Percentiles rank a stretch among this genome's conserved stretches.
These are phyloP conservation scores for Nesidiocoris tenuis DNA, from an alignment of 2,888 invertebrate genomes.

Conservation along the genomic window DNA sequence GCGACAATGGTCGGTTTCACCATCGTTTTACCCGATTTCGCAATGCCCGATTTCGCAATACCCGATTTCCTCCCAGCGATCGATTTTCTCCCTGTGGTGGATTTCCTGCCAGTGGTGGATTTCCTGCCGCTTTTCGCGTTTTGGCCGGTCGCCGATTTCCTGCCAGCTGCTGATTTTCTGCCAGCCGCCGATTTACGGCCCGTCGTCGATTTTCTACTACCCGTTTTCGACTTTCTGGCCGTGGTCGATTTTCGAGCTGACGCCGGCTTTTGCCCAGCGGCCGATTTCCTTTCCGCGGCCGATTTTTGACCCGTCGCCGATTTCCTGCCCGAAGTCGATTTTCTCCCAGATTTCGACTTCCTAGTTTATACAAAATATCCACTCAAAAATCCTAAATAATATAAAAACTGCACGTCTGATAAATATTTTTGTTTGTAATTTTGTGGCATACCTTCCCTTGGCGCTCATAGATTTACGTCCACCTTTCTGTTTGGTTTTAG, in stretches of 20 bases:
- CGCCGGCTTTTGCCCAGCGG: neutral
- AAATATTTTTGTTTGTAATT: too few species aligned
- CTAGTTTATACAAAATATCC: too few species aligned
- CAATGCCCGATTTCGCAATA: neutral
- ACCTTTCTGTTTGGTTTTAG: neutral
- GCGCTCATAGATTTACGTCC: neutral
- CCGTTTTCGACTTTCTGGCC: neutral
- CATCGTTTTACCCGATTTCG: neutral
- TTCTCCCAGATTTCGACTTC: too few species aligned
- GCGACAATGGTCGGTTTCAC: neutral
- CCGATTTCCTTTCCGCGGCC: neutral
- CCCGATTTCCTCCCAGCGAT: neutral
- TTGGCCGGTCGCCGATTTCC: neutral
- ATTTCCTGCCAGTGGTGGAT: neutral
- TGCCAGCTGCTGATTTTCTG: slow-evolving; percentile 7
- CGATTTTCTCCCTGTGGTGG: neutral
- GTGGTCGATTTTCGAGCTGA: neutral
- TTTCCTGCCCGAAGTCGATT: neutral
- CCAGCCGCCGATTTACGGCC: slow-evolving; percentile 11
- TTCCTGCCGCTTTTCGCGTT: neutral
- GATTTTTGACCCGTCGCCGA: neutral
- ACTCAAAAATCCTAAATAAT: too few species aligned
- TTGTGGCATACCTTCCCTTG: neutral
- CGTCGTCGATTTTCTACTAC: neutral
- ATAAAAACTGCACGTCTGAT: too few species aligned